Evolutionary conservation across 2,113 vertebrate genomes (phyloP), one percentile per base, ranked within the genome.

Genomic region (Xiphophorus hellerii): DNA sequence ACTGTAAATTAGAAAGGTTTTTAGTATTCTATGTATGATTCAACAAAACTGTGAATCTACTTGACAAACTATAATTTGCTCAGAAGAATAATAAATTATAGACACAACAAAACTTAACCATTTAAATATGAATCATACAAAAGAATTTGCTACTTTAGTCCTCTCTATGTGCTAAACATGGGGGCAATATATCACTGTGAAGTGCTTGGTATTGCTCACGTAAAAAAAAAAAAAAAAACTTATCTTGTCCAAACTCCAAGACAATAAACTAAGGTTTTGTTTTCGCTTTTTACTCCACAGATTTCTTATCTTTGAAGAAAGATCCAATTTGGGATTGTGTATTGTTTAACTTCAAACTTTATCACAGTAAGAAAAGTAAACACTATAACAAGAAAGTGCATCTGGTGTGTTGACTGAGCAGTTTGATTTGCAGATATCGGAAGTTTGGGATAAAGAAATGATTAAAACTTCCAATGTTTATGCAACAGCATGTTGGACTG

Each of bases 241-340:
- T 62, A 76, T 58, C 66, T 64, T 74, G 14, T 64, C 29, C 15
- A 33, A 72, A 69, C 28, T 5, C 44, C 58, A 48, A 28, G 15
- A 8, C 11, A 42, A 42, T n/a, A 5, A 66, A 3, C 20, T 42
- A 17, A 1, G n/a, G 74, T 73, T 48, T 31, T n/a, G 44, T 67
- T 51, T 71, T 70, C 37, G 13, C 20, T 68, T 77, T 62, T 63
- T 10, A 58, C 66, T 28, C 62, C 68, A 63, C 25, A 69, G 42
- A 65, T 15, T 29, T 70, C 27, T 76, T 73, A 6, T 28, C 54
- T 51, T 63, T 48, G 44, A 0, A 60, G 17, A 13, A 58, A 81
- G 58, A 81, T 37, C n/a, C 71, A 65, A 37, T 30, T 67, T 17
- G 0, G 0, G 27, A 35, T 73, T 66, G 69, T 76, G 30, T n/a